Conservation (phyloP, 1,140 invertebrate species). For the Drosophila tani region DNA sequence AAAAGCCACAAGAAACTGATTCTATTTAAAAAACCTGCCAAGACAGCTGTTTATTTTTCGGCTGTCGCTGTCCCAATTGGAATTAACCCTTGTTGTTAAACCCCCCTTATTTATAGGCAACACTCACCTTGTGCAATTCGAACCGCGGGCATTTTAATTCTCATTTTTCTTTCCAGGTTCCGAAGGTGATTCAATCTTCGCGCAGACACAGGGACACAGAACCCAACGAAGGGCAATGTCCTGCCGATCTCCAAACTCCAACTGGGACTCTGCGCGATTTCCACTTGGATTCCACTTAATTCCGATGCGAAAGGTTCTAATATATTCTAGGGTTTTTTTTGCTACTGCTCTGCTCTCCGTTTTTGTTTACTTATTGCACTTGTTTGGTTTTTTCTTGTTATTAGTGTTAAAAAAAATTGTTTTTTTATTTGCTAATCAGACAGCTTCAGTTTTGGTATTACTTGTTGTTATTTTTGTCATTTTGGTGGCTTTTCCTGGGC, state of each 20-base stretch:
- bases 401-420: constrained; percentile 27
- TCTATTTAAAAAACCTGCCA: not conserved
- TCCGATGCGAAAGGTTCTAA: constrained; percentile 12
- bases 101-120: not conserved
- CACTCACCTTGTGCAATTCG: constrained; percentile 95
- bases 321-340: constrained; percentile 1
- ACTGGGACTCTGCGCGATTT: constrained; percentile 32
- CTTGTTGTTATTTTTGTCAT: constrained; percentile 30
- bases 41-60: constrained; percentile 10
- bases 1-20: too few relatives aligned
- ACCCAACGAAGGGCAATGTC: constrained; percentile 60
- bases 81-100: not conserved
- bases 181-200: constrained; percentile 67
- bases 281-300: constrained; percentile 14
- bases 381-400: constrained; percentile 1
- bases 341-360: not conserved
- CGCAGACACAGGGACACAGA: constrained; percentile 48
- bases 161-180: constrained; percentile 90
- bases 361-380: constrained; percentile 41
- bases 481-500: constrained; percentile 25
- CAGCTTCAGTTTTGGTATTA: constrained; percentile 37
- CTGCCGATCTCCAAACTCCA: constrained; percentile 24
- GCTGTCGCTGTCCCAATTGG: constrained; percentile 25
- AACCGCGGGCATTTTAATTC: constrained; percentile 97
- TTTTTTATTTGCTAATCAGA: constrained; percentile 33